Evolutionary conservation across 2,888 invertebrate genomes (phyloP).

Genomic region (Ernsta delagoae): DNA sequence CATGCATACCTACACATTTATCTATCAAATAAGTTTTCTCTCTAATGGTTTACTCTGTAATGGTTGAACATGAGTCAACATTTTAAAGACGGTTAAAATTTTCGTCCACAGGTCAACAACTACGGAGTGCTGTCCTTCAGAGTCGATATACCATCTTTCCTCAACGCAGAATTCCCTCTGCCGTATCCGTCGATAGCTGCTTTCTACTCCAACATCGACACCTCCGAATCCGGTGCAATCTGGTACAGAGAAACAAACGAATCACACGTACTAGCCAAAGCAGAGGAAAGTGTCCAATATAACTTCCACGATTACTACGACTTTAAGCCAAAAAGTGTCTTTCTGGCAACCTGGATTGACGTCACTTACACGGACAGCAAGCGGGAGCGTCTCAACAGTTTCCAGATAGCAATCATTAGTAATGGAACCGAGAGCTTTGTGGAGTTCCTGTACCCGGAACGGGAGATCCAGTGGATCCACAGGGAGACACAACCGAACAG

Average conservation of each 20-base stretch:
- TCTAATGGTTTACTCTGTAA: no score
- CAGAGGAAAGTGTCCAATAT: constrained; percentile 88
- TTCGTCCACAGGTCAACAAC: constrained; percentile 91
- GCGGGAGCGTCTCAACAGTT: constrained; percentile 93
- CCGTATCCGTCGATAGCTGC: constrained; percentile 96
- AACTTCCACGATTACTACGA: constrained; percentile 89
- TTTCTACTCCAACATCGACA: constrained; percentile 96
- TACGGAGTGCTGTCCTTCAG: constrained; percentile 96
- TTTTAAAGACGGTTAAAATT: background rate
- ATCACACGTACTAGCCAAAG: constrained; percentile 86
- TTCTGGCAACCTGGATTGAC: constrained; percentile 95
- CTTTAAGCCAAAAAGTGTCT: constrained; percentile 91
- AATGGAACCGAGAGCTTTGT: constrained; percentile 93
- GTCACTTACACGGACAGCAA: constrained; percentile 90
- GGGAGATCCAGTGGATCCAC: constrained; percentile 96
- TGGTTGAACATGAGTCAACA: no score
- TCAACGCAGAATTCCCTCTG: constrained; percentile 95
- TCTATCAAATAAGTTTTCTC: no score
- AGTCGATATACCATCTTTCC: constrained; percentile 93
- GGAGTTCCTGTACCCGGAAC: constrained; percentile 93
- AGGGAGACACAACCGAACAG: constrained; percentile 90
- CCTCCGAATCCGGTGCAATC: constrained; percentile 88
- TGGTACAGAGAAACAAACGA: constrained; percentile 89
- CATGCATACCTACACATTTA: no score
- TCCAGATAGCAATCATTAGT: constrained; percentile 88